Conservation (phyloP, 2,888 invertebrate species). For the Hesperia comma region DNA sequence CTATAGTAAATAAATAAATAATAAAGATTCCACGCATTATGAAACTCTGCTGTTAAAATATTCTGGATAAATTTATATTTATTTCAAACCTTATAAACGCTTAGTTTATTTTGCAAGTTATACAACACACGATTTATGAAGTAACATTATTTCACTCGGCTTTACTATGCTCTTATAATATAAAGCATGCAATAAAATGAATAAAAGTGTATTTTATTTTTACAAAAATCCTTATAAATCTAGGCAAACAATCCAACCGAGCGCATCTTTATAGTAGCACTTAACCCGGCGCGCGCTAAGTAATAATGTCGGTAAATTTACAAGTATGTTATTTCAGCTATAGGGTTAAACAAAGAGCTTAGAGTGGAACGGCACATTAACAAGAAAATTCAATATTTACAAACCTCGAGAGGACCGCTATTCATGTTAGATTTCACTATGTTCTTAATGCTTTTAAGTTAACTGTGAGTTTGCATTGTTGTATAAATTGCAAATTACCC, state of each 20-base stretch:
- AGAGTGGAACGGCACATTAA: slow-evolving; percentile 6
- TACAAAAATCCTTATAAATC: slow-evolving; percentile 6
- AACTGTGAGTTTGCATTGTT: no score
- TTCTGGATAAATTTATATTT: no score
- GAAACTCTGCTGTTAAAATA: no score
- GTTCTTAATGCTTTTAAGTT: not conserved
- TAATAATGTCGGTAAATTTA: slow-evolving; percentile 11
- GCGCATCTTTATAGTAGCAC: slow-evolving; percentile 11
- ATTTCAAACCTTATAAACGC: no score
- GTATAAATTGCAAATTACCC: no score
- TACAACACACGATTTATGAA: no score
- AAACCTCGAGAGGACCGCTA: not conserved
- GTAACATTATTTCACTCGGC: not conserved
- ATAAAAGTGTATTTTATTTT: not conserved
- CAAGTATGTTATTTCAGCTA: slow-evolving; percentile 10
- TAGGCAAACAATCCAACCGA: slow-evolving; percentile 1
- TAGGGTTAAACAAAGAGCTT: slow-evolving; percentile 14
- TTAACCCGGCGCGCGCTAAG: slow-evolving; percentile 12
- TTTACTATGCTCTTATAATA: not conserved
- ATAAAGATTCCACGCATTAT: no score
- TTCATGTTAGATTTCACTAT: not conserved
- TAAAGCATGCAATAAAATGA: not conserved
- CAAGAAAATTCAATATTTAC: slow-evolving; percentile 8
- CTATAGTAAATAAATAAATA: no score
- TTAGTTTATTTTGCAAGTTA: no score